phyloP scores from a whole-genome alignment of 2,888 invertebrate species.

The Acleris emargana region DNA sequence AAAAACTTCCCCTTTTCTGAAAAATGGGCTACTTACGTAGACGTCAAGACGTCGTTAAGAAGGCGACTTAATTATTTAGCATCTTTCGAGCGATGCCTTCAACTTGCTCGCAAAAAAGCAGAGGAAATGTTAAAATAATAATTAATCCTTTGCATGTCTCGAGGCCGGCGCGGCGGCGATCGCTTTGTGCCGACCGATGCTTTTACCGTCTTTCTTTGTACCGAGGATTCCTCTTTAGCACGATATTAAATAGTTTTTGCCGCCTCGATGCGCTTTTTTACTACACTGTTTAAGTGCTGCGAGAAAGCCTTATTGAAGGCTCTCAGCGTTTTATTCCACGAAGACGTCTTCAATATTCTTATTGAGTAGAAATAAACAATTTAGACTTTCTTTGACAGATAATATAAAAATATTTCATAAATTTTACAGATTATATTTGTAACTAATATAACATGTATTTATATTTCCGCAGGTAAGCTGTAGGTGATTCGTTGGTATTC shows the following conservation, averaged over 20 bases:
- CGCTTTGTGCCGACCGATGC: constrained; percentile 69
- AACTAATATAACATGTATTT: neutral
- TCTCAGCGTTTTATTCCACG: constrained; percentile 39
- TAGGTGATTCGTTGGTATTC: neutral
- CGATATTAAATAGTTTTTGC: constrained; percentile 81
- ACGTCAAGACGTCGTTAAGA: constrained; percentile 73
- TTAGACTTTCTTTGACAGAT: neutral
- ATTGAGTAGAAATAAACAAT: constrained; percentile 18
- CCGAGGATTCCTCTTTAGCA: constrained; percentile 58
- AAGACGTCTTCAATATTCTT: constrained; percentile 28
- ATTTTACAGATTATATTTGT: too few species aligned
- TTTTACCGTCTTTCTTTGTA: constrained; percentile 70
- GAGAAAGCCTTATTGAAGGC: constrained; percentile 49
- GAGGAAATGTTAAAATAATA: constrained; percentile 81
- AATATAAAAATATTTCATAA: too few species aligned
- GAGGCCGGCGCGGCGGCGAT: constrained; percentile 49
- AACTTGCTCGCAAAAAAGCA: constrained; percentile 79
- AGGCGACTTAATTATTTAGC: constrained; percentile 79
- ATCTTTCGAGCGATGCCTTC: constrained; percentile 81
- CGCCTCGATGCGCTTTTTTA: constrained; percentile 70
- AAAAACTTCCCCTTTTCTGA: constrained; percentile 49
- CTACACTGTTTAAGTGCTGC: constrained; percentile 50
- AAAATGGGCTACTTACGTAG: constrained; percentile 64
- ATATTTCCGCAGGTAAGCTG: neutral
- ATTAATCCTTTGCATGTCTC: constrained; percentile 75